phyloP scores from a whole-genome alignment of 2,113 vertebrate species.

The Lamprotornis superbus region DNA sequence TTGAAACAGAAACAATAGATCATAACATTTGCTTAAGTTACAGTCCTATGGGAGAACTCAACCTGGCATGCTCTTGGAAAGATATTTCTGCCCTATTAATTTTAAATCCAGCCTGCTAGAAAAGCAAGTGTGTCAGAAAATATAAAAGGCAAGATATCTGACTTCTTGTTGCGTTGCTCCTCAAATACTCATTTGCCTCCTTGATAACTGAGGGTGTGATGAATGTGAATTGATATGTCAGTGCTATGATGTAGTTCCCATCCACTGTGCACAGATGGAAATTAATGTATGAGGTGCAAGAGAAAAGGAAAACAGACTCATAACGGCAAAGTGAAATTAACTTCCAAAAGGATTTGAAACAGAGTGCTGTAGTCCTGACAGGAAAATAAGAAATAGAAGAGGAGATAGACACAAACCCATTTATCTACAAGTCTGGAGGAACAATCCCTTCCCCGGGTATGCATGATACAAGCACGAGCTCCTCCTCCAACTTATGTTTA shows the following conservation, averaged over 20 bases:
- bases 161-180: background rate
- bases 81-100: slow-evolving; percentile 32
- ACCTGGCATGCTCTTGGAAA: background rate
- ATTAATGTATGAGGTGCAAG: slow-evolving; percentile 3
- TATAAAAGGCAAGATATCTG: background rate
- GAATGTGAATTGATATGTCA: background rate
- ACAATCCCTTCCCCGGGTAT: background rate
- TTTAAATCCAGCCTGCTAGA: slow-evolving; percentile 8
- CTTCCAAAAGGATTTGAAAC: background rate
- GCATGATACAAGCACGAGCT: background rate
- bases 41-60: background rate
- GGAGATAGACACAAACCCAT: background rate
- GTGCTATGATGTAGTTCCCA: background rate
- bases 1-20: slow-evolving; percentile 63
- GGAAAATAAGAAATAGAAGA: background rate
- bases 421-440: background rate
- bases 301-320: background rate
- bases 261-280: background rate
- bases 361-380: background rate
- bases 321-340: background rate
- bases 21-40: slow-evolving; percentile 42
- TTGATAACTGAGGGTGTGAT: background rate
- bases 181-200: slow-evolving; percentile 8
- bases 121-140: slow-evolving; percentile 7
- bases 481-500: background rate